Base-by-base conservation (phyloP, 1,140 invertebrate genomes). In the Hesperophylax magnus region DNA sequence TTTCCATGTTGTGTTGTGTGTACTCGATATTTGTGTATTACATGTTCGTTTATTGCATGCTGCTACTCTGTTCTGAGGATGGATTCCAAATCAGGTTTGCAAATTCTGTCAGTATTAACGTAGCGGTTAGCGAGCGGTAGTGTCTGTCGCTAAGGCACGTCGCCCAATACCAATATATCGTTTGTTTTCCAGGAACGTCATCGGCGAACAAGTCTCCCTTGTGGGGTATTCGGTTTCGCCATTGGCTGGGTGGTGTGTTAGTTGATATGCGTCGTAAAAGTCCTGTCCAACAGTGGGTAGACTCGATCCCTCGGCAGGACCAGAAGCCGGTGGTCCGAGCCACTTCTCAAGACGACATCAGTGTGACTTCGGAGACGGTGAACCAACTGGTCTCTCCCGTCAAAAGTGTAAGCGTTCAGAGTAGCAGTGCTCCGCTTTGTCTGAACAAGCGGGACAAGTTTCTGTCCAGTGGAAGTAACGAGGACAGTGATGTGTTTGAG, bases 241-340 rank as follows among this genome's bases (percentile, higher is more conserved):
- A 88, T 77, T 90, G 88, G 89, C 84, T 90, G 15, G 87, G 86
- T 84, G 88, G 88, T 34, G 87, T 90, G 1, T 87, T 90, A 71
- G 87, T 89, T 85, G 89, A 90, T 76, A 90, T 90, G 89, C 82
- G 89, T 63, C 88, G 89, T 18, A 89, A 88, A 79, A 90, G 89
- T 79, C 89, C 89, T 78, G 88, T 90, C 15, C 89, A 90, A 79
- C 88, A 90, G 81, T 90, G 89, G 89, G 84, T 90, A 60, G 89
- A 90, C 83, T 90, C 89, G 3, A 83, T 89, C 7, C 89, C 89
- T 17, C 72, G 85, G 65, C 86, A 88, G 39, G 84, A 84, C 22
- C 58, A 77, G 63, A 52, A 77, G 15, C 47, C 63, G n/a, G 54
- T 65, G 17, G 24, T 47, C 17, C 31, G 53, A 24, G n/a, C 47